phyloP scores from a whole-genome alignment of 2,113 vertebrate genomes.

The Gallinago paraguaiae region DNA sequence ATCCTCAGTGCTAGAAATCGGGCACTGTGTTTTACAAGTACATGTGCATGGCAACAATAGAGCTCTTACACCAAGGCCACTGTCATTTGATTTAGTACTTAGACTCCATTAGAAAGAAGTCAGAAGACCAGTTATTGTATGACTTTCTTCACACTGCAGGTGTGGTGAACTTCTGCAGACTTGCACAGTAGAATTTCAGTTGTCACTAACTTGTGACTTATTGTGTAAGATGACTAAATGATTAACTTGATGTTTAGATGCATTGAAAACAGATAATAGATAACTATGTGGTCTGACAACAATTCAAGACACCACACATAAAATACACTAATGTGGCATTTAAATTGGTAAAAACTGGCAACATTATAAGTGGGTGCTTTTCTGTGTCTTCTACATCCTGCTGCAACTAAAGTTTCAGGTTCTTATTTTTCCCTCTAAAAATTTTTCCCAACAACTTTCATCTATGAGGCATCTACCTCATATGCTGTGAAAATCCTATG shows the following conservation, averaged over 20 bases:
- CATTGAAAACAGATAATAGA: background rate
- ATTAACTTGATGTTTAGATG: background rate
- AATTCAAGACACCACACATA: background rate
- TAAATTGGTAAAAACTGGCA: background rate
- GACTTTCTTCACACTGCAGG: background rate
- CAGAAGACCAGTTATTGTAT: background rate
- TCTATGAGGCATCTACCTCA: background rate
- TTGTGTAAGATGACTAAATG: background rate
- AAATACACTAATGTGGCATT: background rate
- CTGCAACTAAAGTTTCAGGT: background rate
- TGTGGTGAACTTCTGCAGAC: background rate
- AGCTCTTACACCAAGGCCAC: background rate
- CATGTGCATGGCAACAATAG: background rate
- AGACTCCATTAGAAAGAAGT: background rate
- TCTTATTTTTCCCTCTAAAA: background rate
- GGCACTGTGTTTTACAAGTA: background rate
- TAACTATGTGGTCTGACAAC: background rate
- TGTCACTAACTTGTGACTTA: constrained; percentile 2
- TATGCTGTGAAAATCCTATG: background rate
- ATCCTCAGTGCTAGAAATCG: background rate
- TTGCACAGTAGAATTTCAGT: background rate
- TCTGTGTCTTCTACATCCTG: background rate
- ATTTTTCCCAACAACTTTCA: background rate
- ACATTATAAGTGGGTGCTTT: background rate
- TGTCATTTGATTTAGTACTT: background rate